Evolutionary conservation across 2,888 invertebrate genomes (phyloP).

Genomic region (Branchipolynoe longqiensis): DNA sequence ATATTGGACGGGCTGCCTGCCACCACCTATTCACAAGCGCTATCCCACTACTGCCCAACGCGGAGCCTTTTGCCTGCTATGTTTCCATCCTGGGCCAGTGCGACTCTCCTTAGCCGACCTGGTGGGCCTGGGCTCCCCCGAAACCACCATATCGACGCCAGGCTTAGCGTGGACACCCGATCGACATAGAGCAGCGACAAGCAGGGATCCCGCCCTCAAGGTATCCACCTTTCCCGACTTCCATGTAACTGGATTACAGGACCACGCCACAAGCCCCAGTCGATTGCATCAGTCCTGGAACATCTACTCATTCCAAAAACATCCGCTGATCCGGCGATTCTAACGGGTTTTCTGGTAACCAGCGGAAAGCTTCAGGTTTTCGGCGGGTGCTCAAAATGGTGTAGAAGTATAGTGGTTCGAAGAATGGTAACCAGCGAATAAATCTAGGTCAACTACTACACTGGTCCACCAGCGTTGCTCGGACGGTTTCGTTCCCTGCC

Average conservation of each 20-base stretch:
- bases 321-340: too few species aligned
- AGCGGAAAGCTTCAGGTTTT: too few species aligned
- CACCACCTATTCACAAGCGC: constrained; percentile 95
- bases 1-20: constrained; percentile 90
- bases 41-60: constrained; percentile 99
- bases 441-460: too few species aligned
- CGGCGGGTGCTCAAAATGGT: too few species aligned
- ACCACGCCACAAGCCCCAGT: constrained; percentile 97
- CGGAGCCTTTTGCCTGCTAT: constrained; percentile 99
- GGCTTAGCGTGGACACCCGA: constrained; percentile 95
- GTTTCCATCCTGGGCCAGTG: constrained; percentile 99
- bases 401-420: too few species aligned
- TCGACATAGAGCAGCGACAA: constrained; percentile 88
- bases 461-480: too few species aligned
- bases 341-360: too few species aligned
- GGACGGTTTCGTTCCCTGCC: too few species aligned
- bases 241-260: constrained; percentile 99
- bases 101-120: constrained; percentile 98
- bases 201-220: constrained; percentile 93
- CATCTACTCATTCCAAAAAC: too few species aligned
- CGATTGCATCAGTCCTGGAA: constrained; percentile 65
- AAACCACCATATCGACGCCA: constrained; percentile 96
- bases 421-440: too few species aligned
- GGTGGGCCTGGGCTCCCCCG: constrained; percentile 91
- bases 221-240: constrained; percentile 94